Evolutionary conservation across 2,888 invertebrate genomes (phyloP), one percentile per base, ranked within the genome.

Genomic region (Bombylius major): DNA sequence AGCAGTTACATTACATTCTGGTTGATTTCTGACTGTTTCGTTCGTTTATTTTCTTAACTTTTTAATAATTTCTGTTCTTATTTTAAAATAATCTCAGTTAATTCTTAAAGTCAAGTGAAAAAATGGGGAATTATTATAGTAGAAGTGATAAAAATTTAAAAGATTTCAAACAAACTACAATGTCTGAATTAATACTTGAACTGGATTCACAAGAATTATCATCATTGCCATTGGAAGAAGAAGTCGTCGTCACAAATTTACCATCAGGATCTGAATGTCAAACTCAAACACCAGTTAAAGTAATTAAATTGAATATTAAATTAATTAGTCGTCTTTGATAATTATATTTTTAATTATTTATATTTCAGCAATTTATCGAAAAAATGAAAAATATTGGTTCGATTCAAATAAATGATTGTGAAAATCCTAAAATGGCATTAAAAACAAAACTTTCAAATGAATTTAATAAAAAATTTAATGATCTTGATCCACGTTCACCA

Each of bases 401-500:
- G 2, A n/a, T 5, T 32, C 13, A 36, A 42, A 11, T 42, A 42
- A 42, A 42, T 11, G 39, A 42, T 42, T 42, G 12, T 4, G 44
- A 54, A 14, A 54, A 54, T 12, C 52, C 50, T 31, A 49, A 31
- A 5, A 34, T 23, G n/a, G 11, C 54, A 5, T 14, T 56, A 6
- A 47, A 46, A 9, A 42, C 44, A 9, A 57, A 57, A 49, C 14
- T 59, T 7, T 4, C 57, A 4, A 49, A 52, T 11, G 46, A 50
- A 8, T 34, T 59, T 0, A 33, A 47, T 23, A 36, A 34, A 13
- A 56, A 58, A 47, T 32, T 59, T n/a, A 13, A 54, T 11, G 4
- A 11, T 4, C 8, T 42, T 11, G 61, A 61, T 56, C 61, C 61
- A 7, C 57, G 61, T 5, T 61, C 61, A 11, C 61, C 61, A 9